Conservation (phyloP, 2,888 invertebrate genomes). For the Conus canariensis region DNA sequence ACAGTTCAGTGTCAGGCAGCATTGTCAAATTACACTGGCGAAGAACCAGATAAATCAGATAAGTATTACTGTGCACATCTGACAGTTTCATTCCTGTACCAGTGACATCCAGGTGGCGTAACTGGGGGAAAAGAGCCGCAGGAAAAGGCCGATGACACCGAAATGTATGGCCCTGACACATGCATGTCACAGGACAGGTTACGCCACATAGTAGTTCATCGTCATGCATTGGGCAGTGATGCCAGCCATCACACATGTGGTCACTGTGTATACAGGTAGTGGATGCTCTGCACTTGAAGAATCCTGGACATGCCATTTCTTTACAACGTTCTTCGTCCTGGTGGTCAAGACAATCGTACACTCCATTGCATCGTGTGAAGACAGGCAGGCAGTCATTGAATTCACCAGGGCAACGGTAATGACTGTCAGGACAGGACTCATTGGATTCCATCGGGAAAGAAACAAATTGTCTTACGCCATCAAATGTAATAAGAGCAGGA, state of each 20-base stretch:
- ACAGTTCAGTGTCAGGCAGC: background rate
- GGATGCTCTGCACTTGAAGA: too few relatives aligned
- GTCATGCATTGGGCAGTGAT: too few relatives aligned
- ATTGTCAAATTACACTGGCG: background rate
- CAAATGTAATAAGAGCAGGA: background rate
- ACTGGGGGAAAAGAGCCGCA: background rate
- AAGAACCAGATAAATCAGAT: background rate
- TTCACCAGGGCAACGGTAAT: background rate
- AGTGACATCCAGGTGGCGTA: background rate
- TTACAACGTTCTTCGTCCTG: background rate
- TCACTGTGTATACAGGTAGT: too few relatives aligned
- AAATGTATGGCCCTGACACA: constrained; percentile 2
- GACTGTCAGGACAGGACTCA: background rate
- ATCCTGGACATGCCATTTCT: background rate
- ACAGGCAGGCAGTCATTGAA: constrained; percentile 10
- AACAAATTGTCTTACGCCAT: background rate
- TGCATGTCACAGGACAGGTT: too few relatives aligned
- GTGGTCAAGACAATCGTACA: background rate
- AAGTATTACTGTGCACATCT: background rate
- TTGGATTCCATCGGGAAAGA: background rate
- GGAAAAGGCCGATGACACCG: background rate
- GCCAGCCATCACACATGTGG: too few relatives aligned
- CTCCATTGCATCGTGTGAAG: background rate
- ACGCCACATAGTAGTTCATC: too few relatives aligned
- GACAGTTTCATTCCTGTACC: background rate